Conservation (phyloP, 2,113 vertebrate genomes). For the Oncorhynchus masou region DNA sequence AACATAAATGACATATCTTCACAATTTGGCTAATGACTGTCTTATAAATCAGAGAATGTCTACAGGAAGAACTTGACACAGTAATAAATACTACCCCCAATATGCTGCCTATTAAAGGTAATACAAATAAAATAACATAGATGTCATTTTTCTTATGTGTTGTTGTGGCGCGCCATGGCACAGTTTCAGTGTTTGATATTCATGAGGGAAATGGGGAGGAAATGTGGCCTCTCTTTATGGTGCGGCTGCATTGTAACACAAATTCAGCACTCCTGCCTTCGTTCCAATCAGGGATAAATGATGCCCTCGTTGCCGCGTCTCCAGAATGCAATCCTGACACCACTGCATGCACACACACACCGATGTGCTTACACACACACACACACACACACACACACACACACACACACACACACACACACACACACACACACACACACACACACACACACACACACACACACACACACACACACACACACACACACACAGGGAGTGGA, state of each 20-base stretch:
- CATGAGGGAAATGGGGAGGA: conserved; percentile 60
- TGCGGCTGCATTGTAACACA: conserved; percentile 35
- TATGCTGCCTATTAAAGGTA: conserved; percentile 69
- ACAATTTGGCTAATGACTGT: conserved; percentile 49
- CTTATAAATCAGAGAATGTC: conserved; percentile 65
- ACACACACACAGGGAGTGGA: not conserved
- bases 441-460: not conserved
- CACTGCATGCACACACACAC: not conserved
- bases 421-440: not conserved
- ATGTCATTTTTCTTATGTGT: conserved; percentile 65
- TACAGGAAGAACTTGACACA: conserved; percentile 46
- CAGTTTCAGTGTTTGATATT: conserved; percentile 58
- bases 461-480: not conserved
- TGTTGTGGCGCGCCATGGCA: conserved; percentile 28
- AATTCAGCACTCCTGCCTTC: conserved; percentile 46
- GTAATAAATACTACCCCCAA: conserved; percentile 62
- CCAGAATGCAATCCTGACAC: conserved; percentile 20
- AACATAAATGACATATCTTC: conserved; percentile 25
- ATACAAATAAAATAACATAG: conserved; percentile 75
- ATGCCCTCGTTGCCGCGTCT: conserved; percentile 48
- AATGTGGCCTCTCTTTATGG: conserved; percentile 59
- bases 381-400: not conserved
- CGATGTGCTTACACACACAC: not conserved
- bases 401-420: not conserved
- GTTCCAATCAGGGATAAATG: conserved; percentile 68